Evolutionary conservation across 2,888 invertebrate genomes (phyloP).

Genomic region (Kryphioiulus occultus): DNA sequence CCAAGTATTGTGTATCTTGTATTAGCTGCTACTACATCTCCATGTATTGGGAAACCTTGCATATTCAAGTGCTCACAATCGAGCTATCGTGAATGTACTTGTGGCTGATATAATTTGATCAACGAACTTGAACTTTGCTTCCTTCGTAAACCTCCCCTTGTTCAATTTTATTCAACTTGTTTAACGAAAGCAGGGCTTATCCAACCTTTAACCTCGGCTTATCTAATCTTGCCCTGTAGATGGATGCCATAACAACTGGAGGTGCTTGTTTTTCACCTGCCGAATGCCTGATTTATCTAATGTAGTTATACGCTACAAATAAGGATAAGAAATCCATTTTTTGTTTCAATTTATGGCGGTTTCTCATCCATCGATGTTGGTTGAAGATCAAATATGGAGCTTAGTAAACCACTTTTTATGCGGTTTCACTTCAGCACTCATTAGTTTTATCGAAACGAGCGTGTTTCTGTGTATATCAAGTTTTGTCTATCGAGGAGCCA

Average conservation of each 20-base stretch:
- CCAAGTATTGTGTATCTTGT: no score
- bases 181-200: neutral
- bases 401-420: slow-evolving; percentile 2
- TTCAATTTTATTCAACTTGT: neutral
- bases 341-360: neutral
- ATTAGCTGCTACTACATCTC: no score
- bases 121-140: neutral
- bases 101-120: neutral
- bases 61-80: no score
- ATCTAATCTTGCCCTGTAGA: neutral
- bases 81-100: neutral
- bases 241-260: neutral
- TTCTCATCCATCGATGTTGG: neutral
- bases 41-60: no score
- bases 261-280: neutral
- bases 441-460: neutral
- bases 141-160: neutral
- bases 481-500: neutral
- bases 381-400: neutral
- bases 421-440: slow-evolving; percentile 20
- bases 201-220: neutral
- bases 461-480: neutral
- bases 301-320: neutral
- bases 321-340: slow-evolving; percentile 6
- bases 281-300: neutral